phyloP scores from a whole-genome alignment of 2,888 invertebrate genomes.

The Orthosia gothica region DNA sequence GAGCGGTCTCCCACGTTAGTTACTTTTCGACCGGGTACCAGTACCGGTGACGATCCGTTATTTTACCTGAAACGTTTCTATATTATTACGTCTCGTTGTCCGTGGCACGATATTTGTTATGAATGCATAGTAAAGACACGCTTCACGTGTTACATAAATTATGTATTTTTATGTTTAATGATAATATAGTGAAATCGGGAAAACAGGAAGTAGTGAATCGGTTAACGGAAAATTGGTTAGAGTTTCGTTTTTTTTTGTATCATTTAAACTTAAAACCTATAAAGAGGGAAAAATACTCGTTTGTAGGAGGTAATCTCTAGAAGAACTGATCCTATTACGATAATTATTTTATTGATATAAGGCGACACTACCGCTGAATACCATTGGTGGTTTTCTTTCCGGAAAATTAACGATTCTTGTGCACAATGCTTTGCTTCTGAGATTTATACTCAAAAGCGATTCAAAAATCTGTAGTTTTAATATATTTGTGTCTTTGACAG shows the following conservation, averaged over 20 bases:
- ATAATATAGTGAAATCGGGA: slow-evolving; percentile 52
- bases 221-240: slow-evolving; percentile 28
- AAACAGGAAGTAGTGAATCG: slow-evolving; percentile 59
- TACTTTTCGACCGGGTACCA: slow-evolving; percentile 57
- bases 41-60: slow-evolving; percentile 58
- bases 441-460: no score
- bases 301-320: not conserved
- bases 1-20: slow-evolving; percentile 55
- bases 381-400: no score
- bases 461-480: not conserved
- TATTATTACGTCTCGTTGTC: slow-evolving; percentile 55
- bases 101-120: slow-evolving; percentile 42
- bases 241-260: slow-evolving; percentile 42
- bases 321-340: no score
- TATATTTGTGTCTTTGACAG: slow-evolving; percentile 8
- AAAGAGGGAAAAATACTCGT: no score
- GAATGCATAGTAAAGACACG: slow-evolving; percentile 55
- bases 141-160: slow-evolving; percentile 63
- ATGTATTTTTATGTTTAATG: slow-evolving; percentile 52
- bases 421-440: no score
- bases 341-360: no score
- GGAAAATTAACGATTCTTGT: no score
- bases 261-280: not conserved
- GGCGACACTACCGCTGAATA: no score
- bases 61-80: slow-evolving; percentile 60